Conservation (phyloP, 1,140 invertebrate genomes). For the Apis dorsata region DNA sequence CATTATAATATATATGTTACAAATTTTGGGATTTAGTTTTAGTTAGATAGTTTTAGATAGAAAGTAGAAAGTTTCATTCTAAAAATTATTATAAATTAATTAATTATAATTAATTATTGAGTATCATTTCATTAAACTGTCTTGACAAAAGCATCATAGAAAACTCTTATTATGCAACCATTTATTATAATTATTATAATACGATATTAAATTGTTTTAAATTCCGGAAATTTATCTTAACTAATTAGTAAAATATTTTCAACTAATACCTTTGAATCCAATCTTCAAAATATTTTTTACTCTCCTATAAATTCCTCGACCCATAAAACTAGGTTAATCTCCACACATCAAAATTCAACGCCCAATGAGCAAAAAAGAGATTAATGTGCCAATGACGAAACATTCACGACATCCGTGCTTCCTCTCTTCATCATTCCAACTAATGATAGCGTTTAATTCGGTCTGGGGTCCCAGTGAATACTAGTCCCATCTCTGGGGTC, state of each 20-base stretch:
- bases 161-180: too few relatives aligned
- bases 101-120: too few relatives aligned
- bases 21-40: too few relatives aligned
- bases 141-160: too few relatives aligned
- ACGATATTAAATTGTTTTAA: not conserved
- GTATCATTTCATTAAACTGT: too few relatives aligned
- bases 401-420: not conserved
- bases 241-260: not conserved
- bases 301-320: not conserved
- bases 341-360: not conserved
- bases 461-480: constrained; percentile 62
- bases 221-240: not conserved
- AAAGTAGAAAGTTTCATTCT: too few relatives aligned
- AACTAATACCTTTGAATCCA: not conserved
- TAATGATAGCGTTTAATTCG: constrained; percentile 49
- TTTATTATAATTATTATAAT: too few relatives aligned
- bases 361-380: not conserved
- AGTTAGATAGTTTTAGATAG: too few relatives aligned
- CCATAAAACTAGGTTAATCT: not conserved
- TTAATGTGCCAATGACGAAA: not conserved
- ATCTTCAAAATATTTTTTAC: not conserved
- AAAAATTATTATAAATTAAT: too few relatives aligned
- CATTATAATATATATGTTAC: too few relatives aligned
- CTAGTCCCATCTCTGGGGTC: constrained; percentile 75
- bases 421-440: not conserved